Evolutionary conservation across 2,888 invertebrate genomes (phyloP), one percentile per base, ranked within the genome.

Genomic region (Melieria picta): DNA sequence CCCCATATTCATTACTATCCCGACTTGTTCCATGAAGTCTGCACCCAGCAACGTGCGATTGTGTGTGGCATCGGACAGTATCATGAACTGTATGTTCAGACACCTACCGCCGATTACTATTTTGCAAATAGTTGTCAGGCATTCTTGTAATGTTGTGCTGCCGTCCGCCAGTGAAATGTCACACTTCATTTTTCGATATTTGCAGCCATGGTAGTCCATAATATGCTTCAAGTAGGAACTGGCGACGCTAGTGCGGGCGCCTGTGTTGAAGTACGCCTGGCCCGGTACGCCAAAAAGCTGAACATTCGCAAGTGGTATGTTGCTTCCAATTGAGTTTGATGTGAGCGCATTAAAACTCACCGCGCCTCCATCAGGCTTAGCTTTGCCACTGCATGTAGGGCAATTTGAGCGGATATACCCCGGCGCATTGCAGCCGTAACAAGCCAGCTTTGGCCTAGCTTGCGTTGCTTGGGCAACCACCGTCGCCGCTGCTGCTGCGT

Each of bases 231-330:
- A 45, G 43, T 69, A 73, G 7, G 72, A 48, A 11, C 76, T 72
- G 6, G 75, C 75, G 16, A 78, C 74, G 45, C 78, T 77, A 3
- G 75, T 77, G 50, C 73, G 67, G 43, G 76, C 73, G 56, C 73
- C 75, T 4, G 73, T 69, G 42, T 77, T 72, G 10, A 75, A 66
- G 71, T 74, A 77, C 4, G 72, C 75, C 45, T 75, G 73, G 4
- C 76, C 75, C 9, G 65, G 48, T 5, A 75, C 66, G 48, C 75
- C 77, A 69, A 72, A 73, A 10, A 73, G 9, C 13, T 73, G 65
- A 0, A 75, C 63, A 62, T 73, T 73, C 3, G 69, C 69, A 1
- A 58, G 30, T 48, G 72, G 70, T 4, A 68, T 72, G 30, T 69
- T 56, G 13, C 46, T 62, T 6, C 65, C 65, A 55, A 65, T 45